A percentile compares a stretch with the other conserved stretches of the same genome.
phyloP scores from a whole-genome alignment of 2,113 vertebrate genomes.

The Spizaetus ornatus region DNA sequence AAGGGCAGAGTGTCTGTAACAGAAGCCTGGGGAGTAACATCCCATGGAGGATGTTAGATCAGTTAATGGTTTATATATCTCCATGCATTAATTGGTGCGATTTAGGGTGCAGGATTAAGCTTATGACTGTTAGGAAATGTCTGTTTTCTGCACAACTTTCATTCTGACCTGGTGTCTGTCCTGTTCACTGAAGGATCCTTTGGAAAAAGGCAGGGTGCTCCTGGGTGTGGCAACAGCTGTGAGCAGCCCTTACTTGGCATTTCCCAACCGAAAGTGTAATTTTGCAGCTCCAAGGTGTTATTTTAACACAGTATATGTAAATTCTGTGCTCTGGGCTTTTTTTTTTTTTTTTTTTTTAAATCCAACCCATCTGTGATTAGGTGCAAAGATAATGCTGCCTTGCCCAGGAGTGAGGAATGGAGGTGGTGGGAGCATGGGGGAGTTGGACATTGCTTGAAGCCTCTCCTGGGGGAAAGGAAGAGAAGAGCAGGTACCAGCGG shows the following conservation, averaged over 20 bases:
- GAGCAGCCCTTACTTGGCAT: background rate
- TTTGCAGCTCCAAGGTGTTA: background rate
- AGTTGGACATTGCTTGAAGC: background rate
- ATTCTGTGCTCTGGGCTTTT: background rate
- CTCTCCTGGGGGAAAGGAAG: background rate
- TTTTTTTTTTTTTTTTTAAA: background rate
- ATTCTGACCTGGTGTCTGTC: accelerated
- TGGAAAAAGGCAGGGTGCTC: background rate
- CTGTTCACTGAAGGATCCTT: background rate
- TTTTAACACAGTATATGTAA: background rate
- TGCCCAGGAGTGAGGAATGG: background rate
- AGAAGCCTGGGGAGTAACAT: background rate
- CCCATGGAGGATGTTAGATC: background rate
- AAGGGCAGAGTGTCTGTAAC: background rate
- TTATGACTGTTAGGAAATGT: background rate
- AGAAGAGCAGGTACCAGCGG: background rate
- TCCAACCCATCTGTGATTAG: background rate
- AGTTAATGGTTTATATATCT: background rate
- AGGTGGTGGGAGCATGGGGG: background rate
- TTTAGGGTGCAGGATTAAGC: background rate
- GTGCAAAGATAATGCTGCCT: background rate
- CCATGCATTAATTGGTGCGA: background rate
- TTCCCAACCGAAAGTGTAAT: background rate
- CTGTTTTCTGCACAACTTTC: background rate
- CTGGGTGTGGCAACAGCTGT: accelerated